A percentile compares a stretch with the other conserved stretches of the same genome.
Conservation (phyloP, 2,888 invertebrate genomes). For the Ellobium chinense region DNA sequence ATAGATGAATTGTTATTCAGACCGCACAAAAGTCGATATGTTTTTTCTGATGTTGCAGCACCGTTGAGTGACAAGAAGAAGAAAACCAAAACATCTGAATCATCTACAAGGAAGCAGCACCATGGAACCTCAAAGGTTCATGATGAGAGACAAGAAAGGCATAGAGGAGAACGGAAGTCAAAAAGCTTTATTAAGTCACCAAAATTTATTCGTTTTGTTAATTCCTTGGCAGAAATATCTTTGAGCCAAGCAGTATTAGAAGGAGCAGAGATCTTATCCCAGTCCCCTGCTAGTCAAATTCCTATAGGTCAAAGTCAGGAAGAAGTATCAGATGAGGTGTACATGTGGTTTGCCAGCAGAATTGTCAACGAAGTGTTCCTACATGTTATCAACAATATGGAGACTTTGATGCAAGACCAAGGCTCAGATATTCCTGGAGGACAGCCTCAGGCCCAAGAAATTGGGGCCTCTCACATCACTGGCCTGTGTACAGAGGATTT, state of each 20-base stretch:
- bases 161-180: neutral
- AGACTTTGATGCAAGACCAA: neutral
- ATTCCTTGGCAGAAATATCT: conserved; percentile 32
- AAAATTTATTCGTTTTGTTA: conserved; percentile 35
- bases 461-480: neutral
- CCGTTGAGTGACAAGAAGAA: conserved; percentile 53
- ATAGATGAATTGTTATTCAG: neutral
- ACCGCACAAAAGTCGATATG: conserved; percentile 38
- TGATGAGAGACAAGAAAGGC: conserved; percentile 6
- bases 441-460: neutral
- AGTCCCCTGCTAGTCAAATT: neutral
- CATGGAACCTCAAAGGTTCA: neutral
- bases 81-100: neutral
- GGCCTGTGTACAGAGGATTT: neutral
- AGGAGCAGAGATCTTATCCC: conserved; percentile 35
- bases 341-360: conserved; percentile 53
- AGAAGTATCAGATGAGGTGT: conserved; percentile 48
- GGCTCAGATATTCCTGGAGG: neutral
- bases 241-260: conserved; percentile 36
- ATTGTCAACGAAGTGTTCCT: conserved; percentile 53
- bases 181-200: conserved; percentile 5
- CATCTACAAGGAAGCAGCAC: neutral
- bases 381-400: conserved; percentile 47
- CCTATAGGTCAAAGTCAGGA: neutral
- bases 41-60: conserved; percentile 40